A percentile compares a stretch with the other conserved stretches of the same genome.
Conservation (phyloP, 2,888 invertebrate genomes). For the Platerodrilus igneus region DNA sequence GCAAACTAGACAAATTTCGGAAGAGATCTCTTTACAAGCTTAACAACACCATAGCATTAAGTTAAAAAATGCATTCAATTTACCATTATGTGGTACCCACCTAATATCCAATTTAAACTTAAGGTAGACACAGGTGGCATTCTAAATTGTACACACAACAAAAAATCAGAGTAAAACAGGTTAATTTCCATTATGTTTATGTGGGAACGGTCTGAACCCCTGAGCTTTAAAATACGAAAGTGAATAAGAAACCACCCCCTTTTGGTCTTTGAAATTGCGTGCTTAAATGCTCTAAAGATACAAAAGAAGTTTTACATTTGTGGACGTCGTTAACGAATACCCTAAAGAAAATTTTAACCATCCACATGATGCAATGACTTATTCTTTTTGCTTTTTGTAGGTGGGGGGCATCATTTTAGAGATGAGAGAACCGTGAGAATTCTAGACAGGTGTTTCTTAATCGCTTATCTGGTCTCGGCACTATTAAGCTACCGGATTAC, state of each 20-base stretch:
- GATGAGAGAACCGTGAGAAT: slow-evolving; percentile 42
- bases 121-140: too few species aligned
- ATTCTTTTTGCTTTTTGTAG: slow-evolving; percentile 17
- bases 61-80: too few species aligned
- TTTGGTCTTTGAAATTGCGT: slow-evolving; percentile 5
- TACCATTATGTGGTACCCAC: too few species aligned
- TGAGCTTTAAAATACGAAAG: slow-evolving; percentile 9
- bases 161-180: slow-evolving; percentile 35
- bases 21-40: too few species aligned
- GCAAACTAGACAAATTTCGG: too few species aligned
- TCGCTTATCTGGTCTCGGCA: slow-evolving; percentile 41
- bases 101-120: too few species aligned
- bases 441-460: slow-evolving; percentile 43
- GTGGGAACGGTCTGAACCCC: slow-evolving; percentile 36
- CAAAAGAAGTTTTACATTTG: slow-evolving; percentile 9
- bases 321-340: slow-evolving; percentile 8
- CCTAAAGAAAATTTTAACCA: slow-evolving; percentile 14
- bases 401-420: slow-evolving; percentile 26
- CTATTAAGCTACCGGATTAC: slow-evolving; percentile 46
- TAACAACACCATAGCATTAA: too few species aligned
- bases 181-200: slow-evolving; percentile 42
- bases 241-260: slow-evolving; percentile 14
- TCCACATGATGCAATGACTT: slow-evolving; percentile 20
- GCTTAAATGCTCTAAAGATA: slow-evolving; percentile 10
- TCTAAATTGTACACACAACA: too few species aligned